Percentiles rank a stretch among this genome's conserved stretches.
Evolutionary conservation across 2,797 vertebrate species (phyloP).

Genomic region (Oreonectes daqikongensis): DNA sequence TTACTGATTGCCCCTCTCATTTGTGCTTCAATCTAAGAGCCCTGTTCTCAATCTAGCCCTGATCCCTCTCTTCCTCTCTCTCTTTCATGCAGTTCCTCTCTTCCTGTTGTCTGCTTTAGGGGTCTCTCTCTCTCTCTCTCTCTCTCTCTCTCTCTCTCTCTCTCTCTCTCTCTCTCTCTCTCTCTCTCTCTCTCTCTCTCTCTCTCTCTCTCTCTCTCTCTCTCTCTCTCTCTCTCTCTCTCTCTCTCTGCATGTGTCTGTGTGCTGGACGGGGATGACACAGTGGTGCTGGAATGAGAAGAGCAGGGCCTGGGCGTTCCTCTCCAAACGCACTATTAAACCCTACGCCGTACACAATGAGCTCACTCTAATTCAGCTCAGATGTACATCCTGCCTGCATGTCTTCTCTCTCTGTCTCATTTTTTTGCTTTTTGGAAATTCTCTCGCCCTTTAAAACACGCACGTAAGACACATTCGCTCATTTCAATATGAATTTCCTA

Average conservation of each 20-base stretch:
- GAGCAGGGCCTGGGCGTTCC: constrained; percentile 86
- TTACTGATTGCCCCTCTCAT: constrained; percentile 18
- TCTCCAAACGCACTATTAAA: constrained; percentile 85
- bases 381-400: constrained; percentile 77
- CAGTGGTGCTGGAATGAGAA: constrained; percentile 83
- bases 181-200: constrained; percentile 48
- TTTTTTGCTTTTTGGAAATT: constrained; percentile 12
- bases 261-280: constrained; percentile 76
- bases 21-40: constrained; percentile 60
- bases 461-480: neutral
- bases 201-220: constrained; percentile 62
- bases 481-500: neutral
- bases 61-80: constrained; percentile 42
- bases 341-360: constrained; percentile 84
- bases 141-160: too few species aligned
- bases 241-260: constrained; percentile 38
- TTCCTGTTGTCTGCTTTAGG: constrained; percentile 26
- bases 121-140: constrained; percentile 62
- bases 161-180: constrained; percentile 56
- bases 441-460: constrained; percentile 3
- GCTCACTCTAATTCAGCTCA: constrained; percentile 88
- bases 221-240: constrained; percentile 57
- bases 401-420: constrained; percentile 59
- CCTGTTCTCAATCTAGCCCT: constrained; percentile 56
- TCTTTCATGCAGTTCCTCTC: constrained; percentile 1